Evolutionary conservation across 1,140 invertebrate genomes (phyloP), one percentile per base, ranked within the genome.

Genomic region (Hyles vespertilio): DNA sequence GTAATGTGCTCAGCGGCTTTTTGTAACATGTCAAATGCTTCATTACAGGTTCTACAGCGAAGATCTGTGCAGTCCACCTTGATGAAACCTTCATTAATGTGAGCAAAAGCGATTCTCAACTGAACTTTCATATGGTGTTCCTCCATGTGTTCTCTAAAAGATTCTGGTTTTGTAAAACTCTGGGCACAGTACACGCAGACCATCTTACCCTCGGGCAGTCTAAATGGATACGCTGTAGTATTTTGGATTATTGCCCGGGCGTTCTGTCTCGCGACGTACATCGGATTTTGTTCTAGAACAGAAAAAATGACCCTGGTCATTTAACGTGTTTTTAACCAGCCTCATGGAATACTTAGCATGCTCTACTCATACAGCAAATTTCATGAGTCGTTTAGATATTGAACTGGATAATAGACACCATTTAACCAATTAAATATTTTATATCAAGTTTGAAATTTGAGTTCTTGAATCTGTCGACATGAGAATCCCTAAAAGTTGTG

Each of bases 41-140:
- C 46, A 0, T n/a, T 33, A 48, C 82, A 85, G 3, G 81, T 61
- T 7, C 77, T 70, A 68, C 84, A 87, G 5, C 63, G 58, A 0
- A 84, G 61, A 5, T 79, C 74, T 0, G 81, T 79, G n/a, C 72
- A 72, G 43, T 87, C 81, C 1, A 69, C 80, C 65, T 84, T 84
- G 4, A 84, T 64, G 9, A 75, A 82, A 0, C 73, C 75, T 55
- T 75, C 75, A 32, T 63, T 71, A 11, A 74, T 58, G 50, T 84
- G 80, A 0, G 55, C 51, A 45, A 60, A 65, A 3, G 63, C 58
- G 3, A 58, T 32, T 9, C 11, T 60, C 1, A 58, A n/a, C 32
- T 65, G 60, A 11, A 55, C 54, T 5, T 34, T 22, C 3, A 33
- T 48, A 8, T 65, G 63, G 3, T 51, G 32, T 3, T 48, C 46